Percentiles rank a stretch among this genome's conserved stretches.
These are phyloP conservation scores for Hycleus phaleratus DNA, from an alignment of 1,140 invertebrate species.

Conservation along the genomic window DNA sequence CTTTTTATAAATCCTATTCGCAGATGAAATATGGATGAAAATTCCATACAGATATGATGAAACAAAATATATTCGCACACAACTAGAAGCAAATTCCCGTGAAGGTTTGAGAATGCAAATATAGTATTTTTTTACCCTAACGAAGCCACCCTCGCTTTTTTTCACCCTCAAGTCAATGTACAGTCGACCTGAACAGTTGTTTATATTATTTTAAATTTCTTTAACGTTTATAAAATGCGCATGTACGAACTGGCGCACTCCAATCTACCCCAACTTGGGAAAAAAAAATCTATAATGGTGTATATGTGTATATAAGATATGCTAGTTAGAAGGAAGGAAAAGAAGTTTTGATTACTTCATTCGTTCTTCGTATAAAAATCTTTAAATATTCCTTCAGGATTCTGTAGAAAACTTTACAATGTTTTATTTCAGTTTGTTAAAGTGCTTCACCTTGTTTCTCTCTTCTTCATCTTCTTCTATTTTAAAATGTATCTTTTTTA, in stretches of 20 bases:
- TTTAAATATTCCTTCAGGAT: too few relatives aligned
- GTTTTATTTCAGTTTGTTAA: too few relatives aligned
- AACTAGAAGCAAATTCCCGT: slow-evolving; percentile 19
- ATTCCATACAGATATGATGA: not conserved
- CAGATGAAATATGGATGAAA: too few relatives aligned
- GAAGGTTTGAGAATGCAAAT: slow-evolving; percentile 35
- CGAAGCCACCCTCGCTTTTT: slow-evolving; percentile 39
- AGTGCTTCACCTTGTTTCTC: too few relatives aligned
- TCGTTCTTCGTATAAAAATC: not conserved
- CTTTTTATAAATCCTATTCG: too few relatives aligned
- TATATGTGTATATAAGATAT: slow-evolving; percentile 40
- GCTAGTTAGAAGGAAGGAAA: slow-evolving; percentile 38
- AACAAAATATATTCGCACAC: not conserved
- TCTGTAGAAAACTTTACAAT: too few relatives aligned
- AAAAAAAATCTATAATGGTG: slow-evolving; percentile 40
- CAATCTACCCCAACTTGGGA: slow-evolving; percentile 35
- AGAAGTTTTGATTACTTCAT: slow-evolving; percentile 36
- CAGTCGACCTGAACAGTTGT: slow-evolving; percentile 15
- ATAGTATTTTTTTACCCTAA: slow-evolving; percentile 39
- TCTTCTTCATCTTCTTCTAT: too few relatives aligned
- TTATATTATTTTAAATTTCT: slow-evolving; percentile 9
- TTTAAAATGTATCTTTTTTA: too few relatives aligned
- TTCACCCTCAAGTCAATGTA: slow-evolving; percentile 36
- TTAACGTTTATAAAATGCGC: slow-evolving; percentile 21
- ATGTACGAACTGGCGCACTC: slow-evolving; percentile 19